Percentiles rank a stretch among this genome's conserved stretches.
phyloP scores from a whole-genome alignment of 2,797 vertebrate genomes.

The Cheracebus regulus region DNA sequence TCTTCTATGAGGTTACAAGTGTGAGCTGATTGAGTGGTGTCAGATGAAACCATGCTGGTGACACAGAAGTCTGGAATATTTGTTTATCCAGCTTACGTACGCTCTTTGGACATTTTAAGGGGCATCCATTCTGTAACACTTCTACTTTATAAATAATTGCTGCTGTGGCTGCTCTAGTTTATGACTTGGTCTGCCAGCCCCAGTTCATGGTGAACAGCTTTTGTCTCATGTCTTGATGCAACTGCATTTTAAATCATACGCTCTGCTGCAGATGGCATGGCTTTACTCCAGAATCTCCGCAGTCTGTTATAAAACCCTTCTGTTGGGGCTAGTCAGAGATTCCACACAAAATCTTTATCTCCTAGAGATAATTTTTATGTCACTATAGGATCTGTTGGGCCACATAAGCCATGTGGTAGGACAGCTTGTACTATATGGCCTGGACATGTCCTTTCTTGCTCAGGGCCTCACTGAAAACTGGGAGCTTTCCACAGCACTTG shows the following conservation, averaged over 20 bases:
- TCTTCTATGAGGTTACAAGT: neutral
- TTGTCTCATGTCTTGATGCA: neutral
- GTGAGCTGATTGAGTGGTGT: neutral
- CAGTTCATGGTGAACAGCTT: neutral
- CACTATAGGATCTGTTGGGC: neutral
- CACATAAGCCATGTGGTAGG: neutral
- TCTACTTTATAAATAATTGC: constrained; percentile 8
- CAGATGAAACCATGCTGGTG: neutral
- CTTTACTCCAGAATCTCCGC: neutral
- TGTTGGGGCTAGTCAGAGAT: neutral
- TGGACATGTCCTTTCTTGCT: neutral
- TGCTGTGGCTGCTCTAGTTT: neutral
- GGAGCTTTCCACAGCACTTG: neutral
- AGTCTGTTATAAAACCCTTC: neutral
- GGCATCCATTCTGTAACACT: neutral
- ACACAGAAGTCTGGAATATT: neutral
- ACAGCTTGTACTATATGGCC: neutral
- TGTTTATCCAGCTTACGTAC: neutral
- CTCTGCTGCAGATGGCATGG: neutral
- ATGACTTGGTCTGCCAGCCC: neutral
- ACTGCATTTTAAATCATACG: neutral
- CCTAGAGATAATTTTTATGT: neutral
- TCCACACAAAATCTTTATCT: neutral
- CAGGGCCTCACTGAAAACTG: neutral
- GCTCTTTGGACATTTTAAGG: neutral